Evolutionary conservation across 2,888 invertebrate genomes (phyloP).

Genomic region (Sminthurides aquaticus): DNA sequence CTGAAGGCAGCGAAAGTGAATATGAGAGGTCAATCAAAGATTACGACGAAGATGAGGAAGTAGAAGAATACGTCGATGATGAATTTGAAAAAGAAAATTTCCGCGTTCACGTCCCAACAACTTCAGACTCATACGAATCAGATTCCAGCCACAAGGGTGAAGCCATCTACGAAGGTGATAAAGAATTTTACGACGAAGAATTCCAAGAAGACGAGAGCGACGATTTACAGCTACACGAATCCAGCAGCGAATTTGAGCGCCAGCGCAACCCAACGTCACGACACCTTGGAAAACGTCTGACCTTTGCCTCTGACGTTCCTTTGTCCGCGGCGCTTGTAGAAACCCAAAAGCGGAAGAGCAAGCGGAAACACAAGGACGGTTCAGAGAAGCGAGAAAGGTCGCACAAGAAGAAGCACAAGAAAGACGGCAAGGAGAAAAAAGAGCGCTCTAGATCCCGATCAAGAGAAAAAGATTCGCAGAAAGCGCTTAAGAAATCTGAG

Average conservation of each 20-base stretch:
- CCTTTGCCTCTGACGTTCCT: not conserved
- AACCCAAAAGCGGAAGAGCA: not conserved
- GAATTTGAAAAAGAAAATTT: not conserved
- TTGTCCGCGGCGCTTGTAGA: not conserved
- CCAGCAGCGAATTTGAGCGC: not conserved
- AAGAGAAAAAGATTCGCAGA: not conserved
- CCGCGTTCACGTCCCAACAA: not conserved
- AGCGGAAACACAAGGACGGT: not conserved
- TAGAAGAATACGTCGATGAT: conserved; percentile 6
- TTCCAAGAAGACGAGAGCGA: not conserved
- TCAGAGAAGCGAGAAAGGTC: not conserved
- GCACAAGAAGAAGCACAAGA: not conserved
- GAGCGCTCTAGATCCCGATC: not conserved
- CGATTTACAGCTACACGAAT: not conserved
- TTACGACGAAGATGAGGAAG: conserved; percentile 11
- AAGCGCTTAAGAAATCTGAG: not conserved
- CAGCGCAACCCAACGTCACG: not conserved
- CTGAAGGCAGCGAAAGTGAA: conserved; percentile 9
- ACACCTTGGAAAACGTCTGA: not conserved
- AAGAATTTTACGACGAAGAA: conserved; percentile 10
- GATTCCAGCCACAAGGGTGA: not conserved
- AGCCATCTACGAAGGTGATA: conserved; percentile 9
- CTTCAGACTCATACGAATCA: not conserved
- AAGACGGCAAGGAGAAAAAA: not conserved
- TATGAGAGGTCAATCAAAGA: conserved; percentile 15